A percentile compares a stretch with the other conserved stretches of the same genome.
These are phyloP conservation scores for Metridium senile DNA, from an alignment of 92 coral and sea anemone species.

Conservation along the genomic window DNA sequence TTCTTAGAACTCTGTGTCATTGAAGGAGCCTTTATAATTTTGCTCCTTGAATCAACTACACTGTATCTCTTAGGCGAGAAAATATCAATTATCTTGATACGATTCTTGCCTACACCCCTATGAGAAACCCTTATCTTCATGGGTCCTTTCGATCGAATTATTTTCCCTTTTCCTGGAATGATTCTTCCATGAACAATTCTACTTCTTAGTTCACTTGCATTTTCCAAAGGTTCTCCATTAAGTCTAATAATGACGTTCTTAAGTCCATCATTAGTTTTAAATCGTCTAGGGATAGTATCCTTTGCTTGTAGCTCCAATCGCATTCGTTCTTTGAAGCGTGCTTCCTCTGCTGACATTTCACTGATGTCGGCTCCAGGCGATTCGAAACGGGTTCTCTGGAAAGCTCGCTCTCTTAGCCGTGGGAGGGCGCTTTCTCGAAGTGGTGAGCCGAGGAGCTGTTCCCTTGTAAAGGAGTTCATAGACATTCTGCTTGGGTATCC, in stretches of 20 bases:
- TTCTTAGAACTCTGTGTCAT: constrained; percentile 3
- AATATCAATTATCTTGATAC: constrained; percentile 82
- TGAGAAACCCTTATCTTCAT: constrained; percentile 81
- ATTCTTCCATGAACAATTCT: constrained; percentile 78
- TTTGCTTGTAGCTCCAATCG: constrained; percentile 62
- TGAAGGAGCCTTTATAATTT: constrained; percentile 51
- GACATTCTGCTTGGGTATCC: constrained; percentile 20
- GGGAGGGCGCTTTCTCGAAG: background rate
- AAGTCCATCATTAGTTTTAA: constrained; percentile 26
- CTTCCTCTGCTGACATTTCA: constrained; percentile 72
- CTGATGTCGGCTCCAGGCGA: constrained; percentile 50
- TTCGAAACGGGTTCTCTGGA: constrained; percentile 4
- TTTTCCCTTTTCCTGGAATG: constrained; percentile 83
- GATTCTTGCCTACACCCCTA: constrained; percentile 72
- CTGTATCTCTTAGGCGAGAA: constrained; percentile 70
- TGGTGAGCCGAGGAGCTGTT: constrained; percentile 30
- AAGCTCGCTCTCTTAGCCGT: background rate
- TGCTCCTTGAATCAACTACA: constrained; percentile 84
- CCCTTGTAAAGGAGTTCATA: constrained; percentile 25
- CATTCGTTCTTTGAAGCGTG: constrained; percentile 72
- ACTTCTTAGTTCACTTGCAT: constrained; percentile 80
- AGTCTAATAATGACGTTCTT: constrained; percentile 74
- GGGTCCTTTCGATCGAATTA: constrained; percentile 93
- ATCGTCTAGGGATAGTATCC: constrained; percentile 67
- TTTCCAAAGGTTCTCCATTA: constrained; percentile 92